A percentile compares a stretch with the other conserved stretches of the same genome.
Evolutionary conservation across 2,113 vertebrate genomes (phyloP).

Genomic region (Anoplopoma fimbria): DNA sequence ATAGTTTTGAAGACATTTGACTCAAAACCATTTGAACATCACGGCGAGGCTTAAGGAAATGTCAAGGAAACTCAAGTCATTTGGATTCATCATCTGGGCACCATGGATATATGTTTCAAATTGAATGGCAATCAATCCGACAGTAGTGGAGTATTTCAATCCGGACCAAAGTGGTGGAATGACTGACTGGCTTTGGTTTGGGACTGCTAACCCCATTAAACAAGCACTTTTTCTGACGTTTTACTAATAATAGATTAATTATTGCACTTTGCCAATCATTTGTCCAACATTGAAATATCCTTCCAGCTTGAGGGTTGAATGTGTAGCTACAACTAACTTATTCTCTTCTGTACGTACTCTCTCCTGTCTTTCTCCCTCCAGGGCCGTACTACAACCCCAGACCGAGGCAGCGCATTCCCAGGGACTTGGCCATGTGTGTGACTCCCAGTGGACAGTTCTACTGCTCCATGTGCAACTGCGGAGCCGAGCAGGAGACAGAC

Average conservation of each 20-base stretch:
- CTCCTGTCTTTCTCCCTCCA: constrained; percentile 55
- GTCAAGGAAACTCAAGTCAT: neutral
- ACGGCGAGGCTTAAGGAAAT: neutral
- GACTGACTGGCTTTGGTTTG: neutral
- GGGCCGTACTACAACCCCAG: constrained; percentile 97
- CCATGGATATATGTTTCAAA: neutral
- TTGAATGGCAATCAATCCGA: neutral
- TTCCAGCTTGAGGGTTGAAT: neutral
- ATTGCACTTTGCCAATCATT: neutral
- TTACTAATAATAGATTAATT: neutral
- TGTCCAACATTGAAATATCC: neutral
- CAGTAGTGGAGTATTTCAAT: neutral
- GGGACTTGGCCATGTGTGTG: constrained; percentile 97
- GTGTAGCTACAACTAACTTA: neutral
- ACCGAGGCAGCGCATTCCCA: constrained; percentile 94
- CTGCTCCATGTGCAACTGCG: constrained; percentile 98
- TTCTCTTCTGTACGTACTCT: neutral
- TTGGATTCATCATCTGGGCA: neutral
- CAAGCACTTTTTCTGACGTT: neutral
- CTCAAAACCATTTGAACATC: neutral
- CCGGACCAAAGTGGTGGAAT: neutral
- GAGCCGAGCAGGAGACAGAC: constrained; percentile 94
- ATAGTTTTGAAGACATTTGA: too few species aligned
- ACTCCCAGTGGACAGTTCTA: constrained; percentile 99
- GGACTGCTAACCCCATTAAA: neutral